phyloP scores from a whole-genome alignment of 2,113 vertebrate genomes.

The Sarotherodon lohbergeri region DNA sequence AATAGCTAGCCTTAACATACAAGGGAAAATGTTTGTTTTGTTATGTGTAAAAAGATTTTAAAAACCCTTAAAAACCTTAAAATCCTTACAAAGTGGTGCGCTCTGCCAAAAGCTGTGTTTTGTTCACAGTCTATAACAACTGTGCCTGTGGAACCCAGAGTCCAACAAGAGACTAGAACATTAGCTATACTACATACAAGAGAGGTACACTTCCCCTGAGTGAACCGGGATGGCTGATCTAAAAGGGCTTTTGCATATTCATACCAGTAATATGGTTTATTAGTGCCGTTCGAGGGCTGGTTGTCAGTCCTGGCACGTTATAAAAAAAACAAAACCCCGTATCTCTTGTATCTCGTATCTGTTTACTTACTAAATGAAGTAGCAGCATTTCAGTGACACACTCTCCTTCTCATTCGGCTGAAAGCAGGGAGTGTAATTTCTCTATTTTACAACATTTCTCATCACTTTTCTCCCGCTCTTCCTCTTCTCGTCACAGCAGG shows the following conservation, averaged over 20 bases:
- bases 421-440: neutral
- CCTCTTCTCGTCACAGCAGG: conserved; percentile 9
- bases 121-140: neutral
- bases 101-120: neutral
- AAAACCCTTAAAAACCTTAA: neutral
- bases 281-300: neutral
- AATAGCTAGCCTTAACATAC: neutral
- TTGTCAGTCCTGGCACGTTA: neutral
- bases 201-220: neutral
- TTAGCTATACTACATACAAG: neutral
- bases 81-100: neutral
- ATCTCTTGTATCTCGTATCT: neutral
- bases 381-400: neutral
- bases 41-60: neutral
- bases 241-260: neutral
- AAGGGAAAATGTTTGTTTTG: neutral
- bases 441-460: neutral
- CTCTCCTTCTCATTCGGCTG: neutral
- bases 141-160: neutral
- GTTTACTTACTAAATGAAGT: neutral
- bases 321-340: neutral
- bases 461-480: neutral
- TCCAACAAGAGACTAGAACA: neutral
- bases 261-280: neutral
- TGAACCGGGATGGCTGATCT: neutral